Evolutionary conservation across 2,113 vertebrate species (phyloP).

Genomic region (Perca schrenkii): DNA sequence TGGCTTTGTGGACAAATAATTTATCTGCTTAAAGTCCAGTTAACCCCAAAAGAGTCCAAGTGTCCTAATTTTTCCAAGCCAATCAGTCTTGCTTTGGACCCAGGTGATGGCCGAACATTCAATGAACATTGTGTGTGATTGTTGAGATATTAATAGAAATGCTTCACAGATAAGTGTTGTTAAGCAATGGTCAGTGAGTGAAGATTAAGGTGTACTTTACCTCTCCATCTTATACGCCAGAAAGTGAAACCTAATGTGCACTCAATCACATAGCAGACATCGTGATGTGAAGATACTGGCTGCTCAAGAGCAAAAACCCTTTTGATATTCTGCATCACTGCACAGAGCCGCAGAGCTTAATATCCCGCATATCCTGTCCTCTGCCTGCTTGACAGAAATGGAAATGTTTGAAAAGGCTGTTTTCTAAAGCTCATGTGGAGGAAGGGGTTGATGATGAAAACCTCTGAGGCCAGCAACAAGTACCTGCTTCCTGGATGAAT

Average conservation of each 20-base stretch:
- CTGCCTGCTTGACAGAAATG: slow-evolving; percentile 32
- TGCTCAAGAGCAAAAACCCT: slow-evolving; percentile 34
- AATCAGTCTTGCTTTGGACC: background rate
- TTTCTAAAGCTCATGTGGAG: slow-evolving; percentile 3
- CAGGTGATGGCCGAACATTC: background rate
- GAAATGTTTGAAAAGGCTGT: slow-evolving; percentile 12
- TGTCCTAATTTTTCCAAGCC: background rate
- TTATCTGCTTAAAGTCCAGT: background rate
- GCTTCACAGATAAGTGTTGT: slow-evolving; percentile 33
- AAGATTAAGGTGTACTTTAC: slow-evolving; percentile 40
- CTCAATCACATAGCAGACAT: slow-evolving; percentile 16
- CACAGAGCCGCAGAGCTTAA: slow-evolving; percentile 30
- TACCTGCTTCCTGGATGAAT: slow-evolving; percentile 61
- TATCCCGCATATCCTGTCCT: slow-evolving; percentile 40
- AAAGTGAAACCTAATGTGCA: slow-evolving; percentile 25
- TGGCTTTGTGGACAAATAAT: background rate
- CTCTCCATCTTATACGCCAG: slow-evolving; percentile 30
- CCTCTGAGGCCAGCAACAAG: slow-evolving; percentile 35
- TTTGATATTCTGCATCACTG: slow-evolving; percentile 41
- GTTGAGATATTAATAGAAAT: background rate
- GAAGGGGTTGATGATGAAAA: slow-evolving; percentile 28
- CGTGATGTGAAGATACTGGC: slow-evolving; percentile 28
- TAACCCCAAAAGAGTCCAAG: background rate
- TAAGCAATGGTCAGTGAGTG: slow-evolving; percentile 10
- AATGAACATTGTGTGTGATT: background rate